phyloP scores from a whole-genome alignment of 2,113 vertebrate species.

The Brachionichthys hirsutus region DNA sequence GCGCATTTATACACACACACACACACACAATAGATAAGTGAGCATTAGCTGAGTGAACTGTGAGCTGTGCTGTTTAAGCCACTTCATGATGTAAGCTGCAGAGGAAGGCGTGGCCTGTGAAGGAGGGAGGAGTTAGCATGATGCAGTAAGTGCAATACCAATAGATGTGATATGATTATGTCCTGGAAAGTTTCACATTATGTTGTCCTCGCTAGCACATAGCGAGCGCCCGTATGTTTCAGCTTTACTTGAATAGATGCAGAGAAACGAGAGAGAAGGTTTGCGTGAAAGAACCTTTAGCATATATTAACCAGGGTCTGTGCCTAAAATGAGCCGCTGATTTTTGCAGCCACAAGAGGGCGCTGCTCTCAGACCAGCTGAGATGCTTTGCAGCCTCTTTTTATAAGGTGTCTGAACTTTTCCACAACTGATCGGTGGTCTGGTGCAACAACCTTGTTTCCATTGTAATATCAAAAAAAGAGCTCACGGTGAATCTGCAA shows the following conservation, averaged over 20 bases:
- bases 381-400: conserved; percentile 46
- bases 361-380: conserved; percentile 81
- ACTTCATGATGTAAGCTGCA: conserved; percentile 54
- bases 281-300: conserved; percentile 36
- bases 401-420: conserved; percentile 16
- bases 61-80: conserved; percentile 15
- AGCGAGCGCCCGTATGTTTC: conserved; percentile 11
- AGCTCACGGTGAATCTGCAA: conserved; percentile 17
- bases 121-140: conserved; percentile 12
- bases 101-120: conserved; percentile 58
- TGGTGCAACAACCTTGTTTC: conserved; percentile 16
- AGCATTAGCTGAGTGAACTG: conserved; percentile 35
- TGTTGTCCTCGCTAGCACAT: conserved; percentile 50
- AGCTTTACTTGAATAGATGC: conserved; percentile 18
- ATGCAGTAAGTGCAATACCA: conserved; percentile 32
- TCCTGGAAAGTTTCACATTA: conserved; percentile 69
- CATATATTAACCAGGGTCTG: neutral
- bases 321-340: neutral
- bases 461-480: conserved; percentile 6
- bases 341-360: conserved; percentile 47
- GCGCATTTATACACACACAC: neutral
- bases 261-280: conserved; percentile 30
- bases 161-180: conserved; percentile 56
- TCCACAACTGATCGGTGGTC: conserved; percentile 33
- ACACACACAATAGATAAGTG: conserved; percentile 1